Conservation (phyloP, 1,140 invertebrate genomes). For the Tetramorium alpestre region DNA sequence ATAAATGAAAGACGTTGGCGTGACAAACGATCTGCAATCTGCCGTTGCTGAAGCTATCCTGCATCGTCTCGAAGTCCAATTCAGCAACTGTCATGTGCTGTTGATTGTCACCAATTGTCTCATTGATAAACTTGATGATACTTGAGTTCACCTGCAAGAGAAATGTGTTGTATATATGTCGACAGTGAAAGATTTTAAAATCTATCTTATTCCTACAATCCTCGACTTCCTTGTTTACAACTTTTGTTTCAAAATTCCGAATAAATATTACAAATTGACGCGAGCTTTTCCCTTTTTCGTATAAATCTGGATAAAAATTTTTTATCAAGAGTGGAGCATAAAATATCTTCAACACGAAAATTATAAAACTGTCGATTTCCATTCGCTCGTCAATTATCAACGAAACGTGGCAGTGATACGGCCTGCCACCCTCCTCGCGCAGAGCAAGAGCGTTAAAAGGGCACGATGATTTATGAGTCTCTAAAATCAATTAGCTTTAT, state of each 20-base stretch:
- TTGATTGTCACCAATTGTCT: conserved; percentile 81
- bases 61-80: conserved; percentile 87
- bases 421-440: background rate
- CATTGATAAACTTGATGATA: conserved; percentile 82
- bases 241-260: background rate
- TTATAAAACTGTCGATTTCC: conserved; percentile 8
- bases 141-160: conserved; percentile 81
- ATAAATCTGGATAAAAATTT: background rate
- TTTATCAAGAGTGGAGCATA: background rate
- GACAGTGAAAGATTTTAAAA: background rate
- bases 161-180: conserved; percentile 16
- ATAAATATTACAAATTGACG: background rate
- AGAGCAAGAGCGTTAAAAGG: background rate
- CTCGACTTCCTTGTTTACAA: background rate
- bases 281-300: background rate
- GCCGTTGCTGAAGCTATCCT: conserved; percentile 87
- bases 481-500: conserved; percentile 49
- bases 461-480: conserved; percentile 33
- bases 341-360: background rate
- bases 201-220: background rate
- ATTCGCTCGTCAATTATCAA: conserved; percentile 13
- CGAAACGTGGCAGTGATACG: background rate
- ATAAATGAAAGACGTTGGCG: conserved; percentile 88
- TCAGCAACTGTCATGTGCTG: conserved; percentile 75
- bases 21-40: conserved; percentile 88